Percentiles rank a stretch among this genome's conserved stretches.
Evolutionary conservation across 2,888 invertebrate genomes (phyloP).

Genomic region (Drosophila meridionalis): DNA sequence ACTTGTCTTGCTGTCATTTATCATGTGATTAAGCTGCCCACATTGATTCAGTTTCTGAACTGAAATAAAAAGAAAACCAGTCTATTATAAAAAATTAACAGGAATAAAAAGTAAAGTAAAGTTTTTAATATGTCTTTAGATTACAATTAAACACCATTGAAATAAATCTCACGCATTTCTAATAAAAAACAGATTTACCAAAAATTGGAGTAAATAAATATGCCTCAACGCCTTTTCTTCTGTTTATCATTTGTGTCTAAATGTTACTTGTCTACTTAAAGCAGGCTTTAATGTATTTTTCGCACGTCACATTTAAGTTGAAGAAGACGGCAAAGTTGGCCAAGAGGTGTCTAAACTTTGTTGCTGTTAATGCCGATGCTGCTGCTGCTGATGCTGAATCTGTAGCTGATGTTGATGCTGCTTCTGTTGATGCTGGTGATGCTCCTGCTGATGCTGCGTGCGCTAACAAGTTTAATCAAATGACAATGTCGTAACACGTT

Average conservation of each 20-base stretch:
- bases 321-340: constrained; percentile 51
- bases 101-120: too few relatives aligned
- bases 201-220: constrained; percentile 9
- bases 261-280: constrained; percentile 23
- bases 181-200: not conserved
- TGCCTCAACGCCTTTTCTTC: not conserved
- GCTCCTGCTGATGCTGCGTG: constrained; percentile 38
- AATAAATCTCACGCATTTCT: not conserved
- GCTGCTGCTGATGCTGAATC: constrained; percentile 6
- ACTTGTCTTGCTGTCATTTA: too few relatives aligned
- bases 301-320: constrained; percentile 45
- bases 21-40: not conserved
- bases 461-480: constrained; percentile 81
- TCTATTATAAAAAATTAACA: too few relatives aligned
- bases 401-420: not conserved
- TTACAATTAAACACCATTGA: not conserved
- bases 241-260: constrained; percentile 18
- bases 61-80: too few relatives aligned
- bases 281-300: constrained; percentile 29
- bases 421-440: constrained; percentile 11
- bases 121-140: not conserved
- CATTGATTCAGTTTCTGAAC: not conserved
- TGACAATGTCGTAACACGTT: constrained; percentile 78
- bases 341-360: constrained; percentile 46
- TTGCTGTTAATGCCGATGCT: constrained; percentile 17